Conservation (phyloP, 2,113 vertebrate species). For the Numida meleagris region DNA sequence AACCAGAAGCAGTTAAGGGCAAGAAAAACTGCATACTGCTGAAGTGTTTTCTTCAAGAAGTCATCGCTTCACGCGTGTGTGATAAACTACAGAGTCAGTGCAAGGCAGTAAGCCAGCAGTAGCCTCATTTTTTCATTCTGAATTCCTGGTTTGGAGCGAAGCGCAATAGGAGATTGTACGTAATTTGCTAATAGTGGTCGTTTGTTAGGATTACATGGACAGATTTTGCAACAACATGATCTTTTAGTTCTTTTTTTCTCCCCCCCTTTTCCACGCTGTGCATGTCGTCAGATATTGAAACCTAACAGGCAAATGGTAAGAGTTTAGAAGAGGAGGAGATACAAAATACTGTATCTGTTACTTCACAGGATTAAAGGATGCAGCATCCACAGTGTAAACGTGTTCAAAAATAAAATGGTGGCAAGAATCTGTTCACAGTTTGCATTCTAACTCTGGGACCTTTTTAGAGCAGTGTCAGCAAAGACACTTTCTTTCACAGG, state of each 20-base stretch:
- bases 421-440: not conserved
- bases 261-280: conserved; percentile 80
- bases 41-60: too few species aligned
- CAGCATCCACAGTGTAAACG: conserved; percentile 36
- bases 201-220: conserved; percentile 8
- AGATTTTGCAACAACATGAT: conserved; percentile 42
- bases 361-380: conserved; percentile 45
- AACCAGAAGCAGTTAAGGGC: not conserved
- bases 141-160: not conserved
- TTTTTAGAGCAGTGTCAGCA: conserved; percentile 13
- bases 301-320: conserved; percentile 96
- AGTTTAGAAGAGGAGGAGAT: conserved; percentile 71
- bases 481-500: conserved; percentile 63
- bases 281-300: conserved; percentile 92
- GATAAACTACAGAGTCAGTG: not conserved
- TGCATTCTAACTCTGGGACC: not conserved
- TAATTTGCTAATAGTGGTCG: not conserved
- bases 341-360: conserved; percentile 57
- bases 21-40: too few species aligned
- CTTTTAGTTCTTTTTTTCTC: conserved; percentile 76
- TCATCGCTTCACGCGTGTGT: not conserved
- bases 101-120: not conserved
- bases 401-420: conserved; percentile 73
- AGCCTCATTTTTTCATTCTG: not conserved
- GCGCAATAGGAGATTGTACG: not conserved